Conservation (phyloP, 2,113 vertebrate genomes). For the Hemichromis elongatus region DNA sequence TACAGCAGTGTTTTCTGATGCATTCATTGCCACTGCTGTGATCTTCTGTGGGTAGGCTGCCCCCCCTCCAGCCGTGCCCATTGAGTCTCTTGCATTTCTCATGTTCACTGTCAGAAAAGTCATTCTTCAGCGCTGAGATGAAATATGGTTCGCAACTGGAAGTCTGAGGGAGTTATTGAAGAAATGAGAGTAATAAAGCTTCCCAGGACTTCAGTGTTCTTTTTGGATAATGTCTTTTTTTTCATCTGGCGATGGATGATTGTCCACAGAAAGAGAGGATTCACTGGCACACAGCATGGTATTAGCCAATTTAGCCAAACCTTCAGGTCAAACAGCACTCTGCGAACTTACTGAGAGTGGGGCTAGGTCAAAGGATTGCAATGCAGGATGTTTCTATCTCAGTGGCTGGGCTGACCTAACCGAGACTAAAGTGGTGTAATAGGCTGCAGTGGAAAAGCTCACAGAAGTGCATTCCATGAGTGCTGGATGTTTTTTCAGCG, state of each 20-base stretch:
- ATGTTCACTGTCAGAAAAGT: slow-evolving; percentile 50
- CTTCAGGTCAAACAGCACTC: slow-evolving; percentile 27
- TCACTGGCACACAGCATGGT: not conserved
- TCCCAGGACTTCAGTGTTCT: slow-evolving; percentile 13
- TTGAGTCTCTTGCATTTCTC: slow-evolving; percentile 60
- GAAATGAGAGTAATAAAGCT: slow-evolving; percentile 38
- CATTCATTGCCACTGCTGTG: slow-evolving; percentile 63
- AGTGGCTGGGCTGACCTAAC: slow-evolving; percentile 4
- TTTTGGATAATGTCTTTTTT: slow-evolving; percentile 23
- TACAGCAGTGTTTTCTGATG: slow-evolving; percentile 60
- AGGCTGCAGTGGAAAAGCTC: slow-evolving; percentile 25
- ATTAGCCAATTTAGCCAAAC: slow-evolving; percentile 17
- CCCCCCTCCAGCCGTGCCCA: slow-evolving; percentile 44
- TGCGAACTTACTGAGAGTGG: not conserved
- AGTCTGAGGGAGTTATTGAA: slow-evolving; percentile 47
- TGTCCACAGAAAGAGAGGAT: slow-evolving; percentile 12
- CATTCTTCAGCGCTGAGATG: slow-evolving; percentile 41
- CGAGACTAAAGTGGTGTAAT: slow-evolving; percentile 37
- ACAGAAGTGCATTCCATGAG: slow-evolving; percentile 32
- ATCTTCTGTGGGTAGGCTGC: slow-evolving; percentile 55
- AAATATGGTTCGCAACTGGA: slow-evolving; percentile 55
- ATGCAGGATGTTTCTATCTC: slow-evolving; percentile 27
- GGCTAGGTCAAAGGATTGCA: slow-evolving; percentile 8
- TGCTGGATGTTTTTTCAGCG: slow-evolving; percentile 51
- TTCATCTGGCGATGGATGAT: not conserved